Base-by-base conservation (phyloP, 2,888 invertebrate genomes). In the Elegia similella region DNA sequence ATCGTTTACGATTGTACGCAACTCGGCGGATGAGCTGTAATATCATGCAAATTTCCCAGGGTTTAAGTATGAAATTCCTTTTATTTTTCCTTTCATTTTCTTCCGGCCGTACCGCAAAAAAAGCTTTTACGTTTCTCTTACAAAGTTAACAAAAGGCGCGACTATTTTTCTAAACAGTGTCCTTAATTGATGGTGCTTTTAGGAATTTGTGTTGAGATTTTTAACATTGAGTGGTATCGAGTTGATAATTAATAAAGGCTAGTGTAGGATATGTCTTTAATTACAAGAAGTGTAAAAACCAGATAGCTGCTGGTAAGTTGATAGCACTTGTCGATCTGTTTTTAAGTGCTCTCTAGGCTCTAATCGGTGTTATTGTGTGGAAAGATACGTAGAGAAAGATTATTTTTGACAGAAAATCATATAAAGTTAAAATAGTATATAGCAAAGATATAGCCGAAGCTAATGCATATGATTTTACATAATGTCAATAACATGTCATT, bases 11-110 rank as follows among this genome's bases (percentile, higher is more conserved):
- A 75, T 71, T 75, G 73, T 82, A 78, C 73, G 74, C 72, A 74
- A 73, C 66, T 76, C 73, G 69, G 68, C 72, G 75, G 76, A 82
- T 81, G 80, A 85, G 80, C 78, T 70, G 79, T 84, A 86, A 86
- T 86, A 85, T 86, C 79, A 88, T 88, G 87, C 81, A 88, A 88
- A 88, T 87, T 84, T 80, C 67, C 70, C 68, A 72, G 71, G 76
- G 76, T 78, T 82, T 81, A 81, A 86, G 82, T 81, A 84, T 79
- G 77, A 83, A 84, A 80, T 78, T 80, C 75, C 66, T 83, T 85
- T 81, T 80, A 77, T 80, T 44, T 80, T 83, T 78, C 69, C 74
- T 75, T 78, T 74, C 70, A 71, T 77, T 84, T 82, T 75, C 76
- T 80, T 80, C 68, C 75, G 78, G 77, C 76, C 70, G 78, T 71